A percentile compares a stretch with the other conserved stretches of the same genome.
These are phyloP conservation scores for Dysdera silvatica DNA, from an alignment of 1,140 invertebrate genomes.

Conservation along the genomic window DNA sequence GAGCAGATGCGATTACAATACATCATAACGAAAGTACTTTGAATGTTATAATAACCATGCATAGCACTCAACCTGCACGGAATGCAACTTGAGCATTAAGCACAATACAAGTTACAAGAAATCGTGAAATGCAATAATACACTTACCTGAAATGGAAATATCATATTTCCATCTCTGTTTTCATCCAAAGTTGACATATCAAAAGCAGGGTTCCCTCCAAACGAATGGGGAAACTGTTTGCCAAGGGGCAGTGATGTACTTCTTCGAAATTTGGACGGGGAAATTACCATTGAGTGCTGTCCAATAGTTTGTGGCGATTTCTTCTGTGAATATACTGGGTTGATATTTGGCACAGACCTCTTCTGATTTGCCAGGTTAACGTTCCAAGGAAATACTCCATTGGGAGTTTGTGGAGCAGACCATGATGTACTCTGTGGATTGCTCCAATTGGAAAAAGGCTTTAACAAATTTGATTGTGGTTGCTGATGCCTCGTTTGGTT, in stretches of 20 bases:
- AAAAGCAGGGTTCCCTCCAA: constrained; percentile 50
- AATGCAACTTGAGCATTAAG: too few relatives aligned
- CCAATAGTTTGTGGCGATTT: constrained; percentile 31
- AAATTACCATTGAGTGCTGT: constrained; percentile 48
- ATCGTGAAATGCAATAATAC: too few relatives aligned
- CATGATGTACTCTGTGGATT: constrained; percentile 39
- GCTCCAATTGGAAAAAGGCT: constrained; percentile 44
- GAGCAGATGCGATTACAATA: too few relatives aligned
- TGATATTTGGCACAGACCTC: constrained; percentile 43
- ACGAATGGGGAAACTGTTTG: constrained; percentile 62
- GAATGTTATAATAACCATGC: too few relatives aligned
- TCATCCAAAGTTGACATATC: constrained; percentile 59
- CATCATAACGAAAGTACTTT: too few relatives aligned
- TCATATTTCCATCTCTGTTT: constrained; percentile 48
- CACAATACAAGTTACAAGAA: too few relatives aligned
- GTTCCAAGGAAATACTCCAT: constrained; percentile 39
- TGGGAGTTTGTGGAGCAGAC: constrained; percentile 41
- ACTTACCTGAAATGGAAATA: constrained; percentile 38
- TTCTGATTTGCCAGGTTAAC: constrained; percentile 38
- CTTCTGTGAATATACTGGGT: constrained; percentile 39
- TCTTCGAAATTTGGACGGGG: constrained; percentile 73
- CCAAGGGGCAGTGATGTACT: constrained; percentile 77
- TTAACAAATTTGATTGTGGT: constrained; percentile 40
- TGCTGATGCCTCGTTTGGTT: constrained; percentile 35
- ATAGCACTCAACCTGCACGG: too few relatives aligned